Base-by-base conservation (phyloP, 2,797 vertebrate genomes). In the Girardinus metallicus region DNA sequence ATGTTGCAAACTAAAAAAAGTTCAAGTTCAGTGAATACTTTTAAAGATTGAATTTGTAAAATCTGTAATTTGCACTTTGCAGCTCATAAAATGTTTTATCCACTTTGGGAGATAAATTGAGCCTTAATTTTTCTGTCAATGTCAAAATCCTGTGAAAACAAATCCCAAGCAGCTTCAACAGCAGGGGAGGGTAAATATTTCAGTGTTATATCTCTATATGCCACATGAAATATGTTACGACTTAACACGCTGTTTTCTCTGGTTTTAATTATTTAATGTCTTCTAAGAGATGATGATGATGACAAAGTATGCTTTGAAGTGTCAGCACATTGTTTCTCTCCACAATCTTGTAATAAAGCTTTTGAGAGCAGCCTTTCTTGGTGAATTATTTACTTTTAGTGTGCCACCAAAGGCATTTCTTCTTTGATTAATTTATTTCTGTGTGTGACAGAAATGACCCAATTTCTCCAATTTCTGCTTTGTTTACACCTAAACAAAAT, bases 291-390 rank as follows among this genome's bases (percentile, higher is more conserved):
- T 47, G 13, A 3, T 34, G 13, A 3, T 34, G 11, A 55, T 31
- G 41, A 31, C 31, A 66, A 62, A 49, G 18, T 34, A 0, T 72
- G 64, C 23, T 49, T 49, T 55, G 9, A 10, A 2, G 0, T 3
- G 18, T 64, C 34, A 2, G 41, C 21, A 11, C 29, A 47, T 21
- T 64, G 3, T 66, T 16, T 73, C 73, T 6, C 49, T 62, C 68
- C 49, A 73, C 36, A 71, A 12, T 21, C 53, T 39, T 0, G 62
- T 47, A 62, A 74, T 39, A 2, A 46, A 2, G 41, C 60, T 12
- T 23, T 13, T 23, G 21, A 43, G 26, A 11, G 31, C 41, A 39
- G 41, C 46, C 13, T 72, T 75, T 75, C 34, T 72, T 36, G 64
- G 18, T 46, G 16, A 26, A 0, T 76, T 75, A 21, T 53, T 71